These are phyloP conservation scores for Lacerta bilineata DNA, from an alignment of 2,797 vertebrate genomes.

Conservation along the genomic window DNA sequence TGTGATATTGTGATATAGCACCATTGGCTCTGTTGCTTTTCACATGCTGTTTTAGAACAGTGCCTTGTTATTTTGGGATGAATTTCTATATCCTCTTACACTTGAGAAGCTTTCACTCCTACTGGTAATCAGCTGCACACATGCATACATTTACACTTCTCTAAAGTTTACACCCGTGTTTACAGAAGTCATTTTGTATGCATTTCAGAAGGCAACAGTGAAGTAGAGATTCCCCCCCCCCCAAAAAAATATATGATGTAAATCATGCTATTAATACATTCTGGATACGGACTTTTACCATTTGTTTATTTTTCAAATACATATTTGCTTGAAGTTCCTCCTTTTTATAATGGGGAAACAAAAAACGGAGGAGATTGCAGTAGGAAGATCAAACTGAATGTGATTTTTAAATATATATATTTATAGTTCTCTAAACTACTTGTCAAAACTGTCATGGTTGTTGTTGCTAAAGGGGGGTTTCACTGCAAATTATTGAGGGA, in stretches of 20 bases:
- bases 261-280: constrained; percentile 31
- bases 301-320: constrained; percentile 53
- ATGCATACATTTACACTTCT: constrained; percentile 12
- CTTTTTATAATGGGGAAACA: constrained; percentile 32
- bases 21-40: constrained; percentile 53
- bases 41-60: constrained; percentile 61
- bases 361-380: constrained; percentile 32
- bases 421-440: constrained; percentile 64
- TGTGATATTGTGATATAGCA: background rate
- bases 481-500: constrained; percentile 48
- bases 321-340: constrained; percentile 35
- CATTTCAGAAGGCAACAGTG: constrained; percentile 27
- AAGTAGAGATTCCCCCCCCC: constrained; percentile 36
- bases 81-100: constrained; percentile 59
- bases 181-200: constrained; percentile 10
- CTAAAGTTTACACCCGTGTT: background rate
- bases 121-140: constrained; percentile 29
- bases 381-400: constrained; percentile 66
- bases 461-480: constrained; percentile 70
- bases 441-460: constrained; percentile 64
- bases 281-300: constrained; percentile 36
- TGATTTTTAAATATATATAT: constrained; percentile 55
- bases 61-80: constrained; percentile 63
- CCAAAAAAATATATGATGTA: constrained; percentile 44
- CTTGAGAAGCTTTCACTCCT: constrained; percentile 55